phyloP scores from a whole-genome alignment of 2,797 vertebrate species.

The Anabas testudineus region DNA sequence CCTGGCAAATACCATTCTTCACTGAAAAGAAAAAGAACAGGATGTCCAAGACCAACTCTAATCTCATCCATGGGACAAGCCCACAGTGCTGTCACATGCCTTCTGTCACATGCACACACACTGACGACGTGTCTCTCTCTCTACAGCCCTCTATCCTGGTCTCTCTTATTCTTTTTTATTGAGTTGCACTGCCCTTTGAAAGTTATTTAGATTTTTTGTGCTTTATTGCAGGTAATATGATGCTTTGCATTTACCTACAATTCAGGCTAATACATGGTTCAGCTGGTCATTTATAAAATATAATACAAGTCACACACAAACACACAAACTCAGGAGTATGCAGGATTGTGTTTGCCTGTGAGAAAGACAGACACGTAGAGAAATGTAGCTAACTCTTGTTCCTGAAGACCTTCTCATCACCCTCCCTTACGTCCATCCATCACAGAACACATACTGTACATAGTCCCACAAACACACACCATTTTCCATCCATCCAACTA shows the following conservation, averaged over 20 bases:
- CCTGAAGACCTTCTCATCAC: conserved; percentile 24
- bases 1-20: conserved; percentile 52
- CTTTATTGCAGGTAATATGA: conserved; percentile 44
- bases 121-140: neutral
- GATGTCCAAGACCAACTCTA: conserved; percentile 53
- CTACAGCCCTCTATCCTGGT: neutral
- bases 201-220: conserved; percentile 78
- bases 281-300: conserved; percentile 44
- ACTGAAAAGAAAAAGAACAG: conserved; percentile 60
- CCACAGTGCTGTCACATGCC: conserved; percentile 44
- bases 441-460: conserved; percentile 21
- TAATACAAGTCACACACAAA: conserved; percentile 9
- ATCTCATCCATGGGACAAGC: conserved; percentile 43
- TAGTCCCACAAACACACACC: conserved; percentile 14
- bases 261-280: conserved; percentile 48
- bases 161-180: conserved; percentile 52
- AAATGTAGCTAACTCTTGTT: conserved; percentile 25
- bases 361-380: conserved; percentile 2
- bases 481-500: conserved; percentile 46
- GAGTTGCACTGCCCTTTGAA: conserved; percentile 77
- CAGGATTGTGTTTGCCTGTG: conserved; percentile 5
- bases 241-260: conserved; percentile 40
- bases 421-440: conserved; percentile 29
- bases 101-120: neutral
- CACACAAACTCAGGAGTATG: neutral